Evolutionary conservation across 2,888 invertebrate species (phyloP).

Genomic region (Habroteleia sp.): DNA sequence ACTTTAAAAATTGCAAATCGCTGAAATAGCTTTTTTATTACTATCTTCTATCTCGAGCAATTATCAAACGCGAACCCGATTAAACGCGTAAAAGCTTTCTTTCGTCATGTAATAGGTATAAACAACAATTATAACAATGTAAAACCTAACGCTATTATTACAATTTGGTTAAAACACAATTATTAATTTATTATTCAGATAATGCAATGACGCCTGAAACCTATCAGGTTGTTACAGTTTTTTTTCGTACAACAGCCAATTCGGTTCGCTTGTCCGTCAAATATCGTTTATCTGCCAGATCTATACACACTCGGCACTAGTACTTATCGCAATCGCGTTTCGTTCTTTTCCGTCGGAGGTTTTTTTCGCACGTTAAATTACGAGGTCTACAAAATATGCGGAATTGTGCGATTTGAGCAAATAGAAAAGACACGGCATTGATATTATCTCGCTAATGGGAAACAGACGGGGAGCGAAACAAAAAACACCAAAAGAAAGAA

Average conservation of each 20-base stretch:
- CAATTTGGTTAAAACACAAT: slow-evolving; percentile 70
- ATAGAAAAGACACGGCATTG: slow-evolving; percentile 57
- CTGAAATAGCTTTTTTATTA: slow-evolving; percentile 54
- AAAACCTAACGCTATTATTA: slow-evolving; percentile 68
- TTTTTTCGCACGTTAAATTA: slow-evolving; percentile 48
- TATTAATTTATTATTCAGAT: slow-evolving; percentile 76
- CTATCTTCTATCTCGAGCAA: slow-evolving; percentile 38
- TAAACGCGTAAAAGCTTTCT: slow-evolving; percentile 61
- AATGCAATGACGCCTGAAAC: slow-evolving; percentile 68
- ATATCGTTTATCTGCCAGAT: slow-evolving; percentile 60
- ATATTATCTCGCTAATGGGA: slow-evolving; percentile 60
- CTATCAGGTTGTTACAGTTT: slow-evolving; percentile 51
- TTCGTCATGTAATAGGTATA: slow-evolving; percentile 59
- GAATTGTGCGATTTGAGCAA: slow-evolving; percentile 49
- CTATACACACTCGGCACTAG: slow-evolving; percentile 36
- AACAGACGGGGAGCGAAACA: slow-evolving; percentile 14
- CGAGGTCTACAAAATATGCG: slow-evolving; percentile 38
- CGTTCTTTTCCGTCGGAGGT: slow-evolving; percentile 30
- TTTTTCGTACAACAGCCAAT: slow-evolving; percentile 48
- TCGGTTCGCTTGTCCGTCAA: slow-evolving; percentile 62
- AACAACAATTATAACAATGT: slow-evolving; percentile 72
- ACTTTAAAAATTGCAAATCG: slow-evolving; percentile 54
- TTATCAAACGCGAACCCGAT: slow-evolving; percentile 55
- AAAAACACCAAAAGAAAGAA: slow-evolving; percentile 23
- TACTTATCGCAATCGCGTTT: slow-evolving; percentile 39